Evolutionary conservation across 2,888 invertebrate species (phyloP).

Genomic region (Synergus itoensis): DNA sequence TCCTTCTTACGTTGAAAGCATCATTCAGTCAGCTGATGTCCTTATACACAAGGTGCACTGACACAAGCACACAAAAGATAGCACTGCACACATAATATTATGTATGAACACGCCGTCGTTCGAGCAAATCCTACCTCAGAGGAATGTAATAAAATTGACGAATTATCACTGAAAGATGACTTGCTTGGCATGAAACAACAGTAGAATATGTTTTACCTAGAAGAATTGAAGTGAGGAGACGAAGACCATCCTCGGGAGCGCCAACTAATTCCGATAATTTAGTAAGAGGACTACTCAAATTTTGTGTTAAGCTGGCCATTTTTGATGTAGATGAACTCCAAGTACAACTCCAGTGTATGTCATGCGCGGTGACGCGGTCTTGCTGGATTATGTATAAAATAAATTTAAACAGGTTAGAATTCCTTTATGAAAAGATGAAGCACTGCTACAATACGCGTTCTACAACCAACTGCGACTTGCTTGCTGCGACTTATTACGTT

Average conservation of each 20-base stretch:
- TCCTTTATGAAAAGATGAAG: background rate
- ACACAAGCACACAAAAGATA: background rate
- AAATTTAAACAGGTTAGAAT: background rate
- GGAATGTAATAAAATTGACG: background rate
- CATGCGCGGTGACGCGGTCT: conserved; percentile 18
- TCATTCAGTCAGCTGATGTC: too few species aligned
- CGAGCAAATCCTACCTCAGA: background rate
- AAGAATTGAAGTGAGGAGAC: conserved; percentile 83
- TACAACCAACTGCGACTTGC: too few species aligned
- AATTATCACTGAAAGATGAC: conserved; percentile 48
- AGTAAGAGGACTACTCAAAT: conserved; percentile 47
- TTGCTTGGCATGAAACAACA: background rate
- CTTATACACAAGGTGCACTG: background rate
- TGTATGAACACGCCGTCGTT: too few species aligned
- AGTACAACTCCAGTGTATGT: background rate
- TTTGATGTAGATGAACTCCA: background rate
- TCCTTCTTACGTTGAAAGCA: too few species aligned
- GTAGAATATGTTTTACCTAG: conserved; percentile 79
- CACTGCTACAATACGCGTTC: background rate
- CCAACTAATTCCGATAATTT: conserved; percentile 79
- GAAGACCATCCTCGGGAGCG: conserved; percentile 83
- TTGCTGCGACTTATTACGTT: too few species aligned
- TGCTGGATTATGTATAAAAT: background rate
- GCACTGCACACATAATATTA: background rate
- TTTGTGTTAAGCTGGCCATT: conserved; percentile 47